Percentiles rank a stretch among this genome's conserved stretches.
phyloP scores from a whole-genome alignment of 2,797 vertebrate genomes.

The Nyctibius grandis region DNA sequence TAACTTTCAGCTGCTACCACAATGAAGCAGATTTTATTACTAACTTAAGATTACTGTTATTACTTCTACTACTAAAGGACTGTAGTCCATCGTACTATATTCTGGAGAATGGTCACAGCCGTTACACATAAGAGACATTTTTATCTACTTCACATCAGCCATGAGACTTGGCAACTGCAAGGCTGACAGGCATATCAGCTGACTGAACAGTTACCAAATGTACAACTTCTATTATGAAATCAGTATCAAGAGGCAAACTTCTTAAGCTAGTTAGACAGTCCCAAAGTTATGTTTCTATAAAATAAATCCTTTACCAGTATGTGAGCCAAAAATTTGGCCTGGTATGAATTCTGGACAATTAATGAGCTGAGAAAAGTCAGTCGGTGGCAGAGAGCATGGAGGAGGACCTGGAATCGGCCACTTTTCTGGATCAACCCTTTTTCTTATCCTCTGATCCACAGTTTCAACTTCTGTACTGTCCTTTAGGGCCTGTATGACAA shows the following conservation, averaged over 20 bases:
- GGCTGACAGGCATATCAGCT: not conserved
- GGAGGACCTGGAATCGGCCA: constrained; percentile 88
- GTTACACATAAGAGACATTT: not conserved
- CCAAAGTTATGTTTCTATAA: not conserved
- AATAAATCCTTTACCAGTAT: constrained; percentile 72
- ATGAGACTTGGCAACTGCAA: not conserved
- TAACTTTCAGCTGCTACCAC: not conserved
- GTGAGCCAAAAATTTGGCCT: constrained; percentile 79
- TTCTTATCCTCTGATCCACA: constrained; percentile 86
- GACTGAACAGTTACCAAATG: not conserved
- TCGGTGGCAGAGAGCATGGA: constrained; percentile 76
- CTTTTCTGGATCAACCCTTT: constrained; percentile 87
- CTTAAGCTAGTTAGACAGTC: not conserved
- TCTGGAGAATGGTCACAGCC: not conserved
- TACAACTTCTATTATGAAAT: not conserved
- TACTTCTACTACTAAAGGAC: not conserved
- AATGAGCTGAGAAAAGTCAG: constrained; percentile 89
- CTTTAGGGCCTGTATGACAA: constrained; percentile 85
- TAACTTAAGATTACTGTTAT: not conserved
- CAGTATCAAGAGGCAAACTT: not conserved
- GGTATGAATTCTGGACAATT: constrained; percentile 91
- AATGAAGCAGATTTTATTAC: not conserved
- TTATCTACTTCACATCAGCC: not conserved
- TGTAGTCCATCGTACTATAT: not conserved
- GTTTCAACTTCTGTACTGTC: constrained; percentile 91